These are phyloP conservation scores for Pseudocheirus occidentalis DNA, from an alignment of 2,797 vertebrate genomes.

Conservation along the genomic window DNA sequence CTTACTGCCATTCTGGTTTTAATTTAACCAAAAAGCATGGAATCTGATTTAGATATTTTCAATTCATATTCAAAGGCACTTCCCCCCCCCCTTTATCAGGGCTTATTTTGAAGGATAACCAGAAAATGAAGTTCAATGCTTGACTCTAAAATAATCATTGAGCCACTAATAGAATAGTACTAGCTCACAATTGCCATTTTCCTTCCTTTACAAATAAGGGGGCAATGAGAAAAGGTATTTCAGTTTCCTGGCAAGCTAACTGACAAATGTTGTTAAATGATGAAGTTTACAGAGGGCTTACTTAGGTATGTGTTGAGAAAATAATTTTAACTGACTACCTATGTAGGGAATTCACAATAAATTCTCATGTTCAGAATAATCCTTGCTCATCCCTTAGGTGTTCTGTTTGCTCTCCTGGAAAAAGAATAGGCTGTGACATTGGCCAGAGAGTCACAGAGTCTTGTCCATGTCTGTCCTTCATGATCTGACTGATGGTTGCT, in stretches of 20 bases:
- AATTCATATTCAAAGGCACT: conserved; percentile 67
- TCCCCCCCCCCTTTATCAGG: conserved; percentile 31
- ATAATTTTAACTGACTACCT: conserved; percentile 37
- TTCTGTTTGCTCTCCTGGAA: conserved; percentile 65
- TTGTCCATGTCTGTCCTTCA: conserved; percentile 20
- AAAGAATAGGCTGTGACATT: conserved; percentile 10
- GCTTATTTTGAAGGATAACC: conserved; percentile 58
- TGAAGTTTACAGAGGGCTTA: conserved; percentile 21
- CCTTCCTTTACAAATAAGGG: not conserved
- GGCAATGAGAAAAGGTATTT: conserved; percentile 45
- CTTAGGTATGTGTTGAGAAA: conserved; percentile 51
- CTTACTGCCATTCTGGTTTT: conserved; percentile 41
- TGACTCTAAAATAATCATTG: conserved; percentile 28
- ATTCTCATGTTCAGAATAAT: conserved; percentile 44
- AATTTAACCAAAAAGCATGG: conserved; percentile 59
- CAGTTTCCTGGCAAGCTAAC: conserved; percentile 18
- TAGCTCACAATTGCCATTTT: conserved; percentile 49
- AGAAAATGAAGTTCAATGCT: conserved; percentile 54
- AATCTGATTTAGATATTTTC: conserved; percentile 51
- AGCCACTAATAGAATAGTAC: conserved; percentile 51
- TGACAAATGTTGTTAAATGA: conserved; percentile 54
- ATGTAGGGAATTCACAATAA: conserved; percentile 44
- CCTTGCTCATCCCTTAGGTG: not conserved
- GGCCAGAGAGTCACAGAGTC: conserved; percentile 16
- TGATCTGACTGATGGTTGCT: conserved; percentile 60